Base-by-base conservation (phyloP, 2,888 invertebrate genomes). In the Tholera decimalis region DNA sequence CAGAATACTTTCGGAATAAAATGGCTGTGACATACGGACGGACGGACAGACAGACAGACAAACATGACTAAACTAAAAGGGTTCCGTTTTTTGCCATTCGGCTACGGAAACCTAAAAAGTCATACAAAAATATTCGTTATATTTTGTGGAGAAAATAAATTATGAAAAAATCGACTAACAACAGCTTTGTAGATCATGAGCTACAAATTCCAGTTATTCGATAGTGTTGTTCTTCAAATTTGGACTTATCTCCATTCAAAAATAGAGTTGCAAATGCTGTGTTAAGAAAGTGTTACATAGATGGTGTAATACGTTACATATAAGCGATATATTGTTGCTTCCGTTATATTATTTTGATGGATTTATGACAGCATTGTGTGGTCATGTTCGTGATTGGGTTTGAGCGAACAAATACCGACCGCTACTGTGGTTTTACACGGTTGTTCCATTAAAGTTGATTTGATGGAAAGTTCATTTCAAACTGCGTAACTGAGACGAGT, bases 291-390 rank as follows among this genome's bases (percentile, higher is more conserved):
- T 37, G 37, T 61, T 24, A 68, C 44, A 26, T 20, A n/a, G 8
- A 33, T 50, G 37, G 20, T 41, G 35, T 46, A 55, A 65, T n/a
- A 51, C 47, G 24, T 39, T 57, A 37, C n/a, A n/a, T 67, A 37
- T 39, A 47, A 51, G 53, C 35, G 39, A 72, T 70, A 47, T 35
- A 33, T 43, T 28, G 43, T 47, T 26, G 24, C 43, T 64, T 35
- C 26, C 35, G 37, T 49, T 33, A 64, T 28, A 50, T 59, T 50
- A n/a, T n/a, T n/a, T n/a, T n/a, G n/a, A n/a, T 20, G 24, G 56
- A 54, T 71, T 64, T 64, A 70, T 44, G 54, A 51, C 24, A 72
- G 43, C 37, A 64, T 20, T 50, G 39, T 68, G 69, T 37, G 51
- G 46, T 53, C 60, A 35, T 24, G 37, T 9, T 35, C 20, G 37